phyloP scores from a whole-genome alignment of 2,113 vertebrate species.

The Oncorhynchus clarkii region DNA sequence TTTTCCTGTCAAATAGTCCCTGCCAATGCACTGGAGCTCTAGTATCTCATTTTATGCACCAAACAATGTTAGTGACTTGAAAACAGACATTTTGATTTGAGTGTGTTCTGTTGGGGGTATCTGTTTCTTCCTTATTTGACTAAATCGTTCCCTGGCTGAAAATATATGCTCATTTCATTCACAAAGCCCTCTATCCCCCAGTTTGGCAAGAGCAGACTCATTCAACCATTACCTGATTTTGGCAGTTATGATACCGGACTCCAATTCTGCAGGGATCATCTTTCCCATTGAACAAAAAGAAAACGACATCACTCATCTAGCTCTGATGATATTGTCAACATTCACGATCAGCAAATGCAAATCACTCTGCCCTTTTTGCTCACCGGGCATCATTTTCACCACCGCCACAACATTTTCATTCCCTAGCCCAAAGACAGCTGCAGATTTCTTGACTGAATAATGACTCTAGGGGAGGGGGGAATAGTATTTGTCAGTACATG shows the following conservation, averaged over 20 bases:
- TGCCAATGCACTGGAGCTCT: background rate
- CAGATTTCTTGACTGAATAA: conserved; percentile 72
- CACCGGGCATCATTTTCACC: conserved; percentile 74
- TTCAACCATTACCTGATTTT: conserved; percentile 53
- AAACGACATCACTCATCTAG: conserved; percentile 4
- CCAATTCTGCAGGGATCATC: conserved; percentile 72
- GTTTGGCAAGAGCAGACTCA: background rate
- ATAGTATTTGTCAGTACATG: background rate
- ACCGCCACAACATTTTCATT: conserved; percentile 65
- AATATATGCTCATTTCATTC: background rate
- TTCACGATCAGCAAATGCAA: background rate
- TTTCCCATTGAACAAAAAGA: conserved; percentile 58
- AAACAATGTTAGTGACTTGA: background rate
- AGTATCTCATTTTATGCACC: background rate
- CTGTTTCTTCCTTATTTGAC: no score
- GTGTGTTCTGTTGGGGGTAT: no score
- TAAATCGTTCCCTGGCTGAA: no score
- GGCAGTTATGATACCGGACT: conserved; percentile 62
- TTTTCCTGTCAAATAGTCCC: background rate
- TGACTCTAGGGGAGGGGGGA: conserved; percentile 59
- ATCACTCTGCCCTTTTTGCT: background rate
- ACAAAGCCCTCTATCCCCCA: background rate
- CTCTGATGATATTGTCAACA: background rate
- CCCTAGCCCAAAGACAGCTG: conserved; percentile 64
- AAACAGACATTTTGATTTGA: no score